phyloP scores from a whole-genome alignment of 2,797 vertebrate species.

The Pseudopleuronectes americanus region DNA sequence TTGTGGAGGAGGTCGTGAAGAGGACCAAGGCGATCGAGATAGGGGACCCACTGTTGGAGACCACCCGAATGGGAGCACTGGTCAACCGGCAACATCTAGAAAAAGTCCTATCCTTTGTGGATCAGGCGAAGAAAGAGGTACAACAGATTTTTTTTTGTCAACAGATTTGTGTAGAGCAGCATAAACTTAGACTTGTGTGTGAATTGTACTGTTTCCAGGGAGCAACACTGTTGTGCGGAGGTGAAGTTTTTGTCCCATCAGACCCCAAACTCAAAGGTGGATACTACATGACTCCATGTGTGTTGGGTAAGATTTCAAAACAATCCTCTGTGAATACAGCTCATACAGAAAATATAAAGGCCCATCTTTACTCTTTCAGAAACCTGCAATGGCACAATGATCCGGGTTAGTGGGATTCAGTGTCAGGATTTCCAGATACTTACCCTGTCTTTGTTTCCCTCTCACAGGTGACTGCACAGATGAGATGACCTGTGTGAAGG shows the following conservation, averaged over 20 bases:
- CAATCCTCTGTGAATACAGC: not conserved
- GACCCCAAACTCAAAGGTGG: constrained; percentile 91
- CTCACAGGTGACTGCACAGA: constrained; percentile 89
- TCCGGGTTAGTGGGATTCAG: no score
- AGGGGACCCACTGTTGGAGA: constrained; percentile 92
- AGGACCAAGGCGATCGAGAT: constrained; percentile 89
- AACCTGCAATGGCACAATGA: no score
- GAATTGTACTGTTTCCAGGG: constrained; percentile 80
- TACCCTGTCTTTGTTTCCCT: not conserved
- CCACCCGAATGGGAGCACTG: constrained; percentile 94
- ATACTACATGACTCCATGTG: constrained; percentile 94
- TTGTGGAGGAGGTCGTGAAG: constrained; percentile 90
- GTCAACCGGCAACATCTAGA: constrained; percentile 91
- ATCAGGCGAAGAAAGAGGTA: constrained; percentile 91
- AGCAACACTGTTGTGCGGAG: constrained; percentile 91
- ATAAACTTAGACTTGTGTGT: not conserved
- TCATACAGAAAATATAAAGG: not conserved
- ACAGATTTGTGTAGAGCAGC: not conserved
- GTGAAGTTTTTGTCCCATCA: constrained; percentile 85
- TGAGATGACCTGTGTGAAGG: constrained; percentile 93
- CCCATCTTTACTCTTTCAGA: not conserved
- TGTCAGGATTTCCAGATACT: not conserved
- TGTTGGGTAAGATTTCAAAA: constrained; percentile 85
- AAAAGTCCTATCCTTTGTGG: constrained; percentile 90
- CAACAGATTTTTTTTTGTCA: not conserved